Conservation (phyloP, 2,888 invertebrate genomes). For the Teleogryllus oceanicus region DNA sequence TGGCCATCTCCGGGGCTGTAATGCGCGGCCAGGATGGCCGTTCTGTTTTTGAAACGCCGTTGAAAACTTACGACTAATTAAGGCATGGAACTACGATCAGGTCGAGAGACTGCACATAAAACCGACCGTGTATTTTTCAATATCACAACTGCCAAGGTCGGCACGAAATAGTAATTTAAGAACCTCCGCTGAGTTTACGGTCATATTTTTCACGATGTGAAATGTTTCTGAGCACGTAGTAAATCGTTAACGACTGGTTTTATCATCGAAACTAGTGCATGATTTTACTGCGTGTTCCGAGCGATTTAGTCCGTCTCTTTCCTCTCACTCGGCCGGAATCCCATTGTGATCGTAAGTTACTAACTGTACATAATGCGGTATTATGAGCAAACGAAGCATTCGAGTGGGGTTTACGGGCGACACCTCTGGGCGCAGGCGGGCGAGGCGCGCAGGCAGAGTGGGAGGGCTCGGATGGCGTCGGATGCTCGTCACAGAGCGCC, state of each 20-base stretch:
- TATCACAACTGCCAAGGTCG: too few species aligned
- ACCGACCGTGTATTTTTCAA: too few species aligned
- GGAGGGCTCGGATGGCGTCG: not conserved
- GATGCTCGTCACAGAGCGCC: not conserved
- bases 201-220: not conserved
- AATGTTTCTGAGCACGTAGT: not conserved
- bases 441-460: not conserved
- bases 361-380: not conserved
- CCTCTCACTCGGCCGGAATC: not conserved
- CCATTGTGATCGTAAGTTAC: not conserved
- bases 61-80: too few species aligned
- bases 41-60: too few species aligned
- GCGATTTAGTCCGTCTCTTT: not conserved
- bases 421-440: not conserved
- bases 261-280: not conserved
- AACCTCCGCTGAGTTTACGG: too few species aligned
- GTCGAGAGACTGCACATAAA: too few species aligned
- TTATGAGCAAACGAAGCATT: not conserved
- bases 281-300: too few species aligned
- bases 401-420: not conserved
- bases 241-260: not conserved
- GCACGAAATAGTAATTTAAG: too few species aligned
- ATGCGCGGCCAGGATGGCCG: too few species aligned
- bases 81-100: too few species aligned
- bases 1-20: too few species aligned